phyloP scores from a whole-genome alignment of 2,113 vertebrate species.

The Rhinogobius similis region DNA sequence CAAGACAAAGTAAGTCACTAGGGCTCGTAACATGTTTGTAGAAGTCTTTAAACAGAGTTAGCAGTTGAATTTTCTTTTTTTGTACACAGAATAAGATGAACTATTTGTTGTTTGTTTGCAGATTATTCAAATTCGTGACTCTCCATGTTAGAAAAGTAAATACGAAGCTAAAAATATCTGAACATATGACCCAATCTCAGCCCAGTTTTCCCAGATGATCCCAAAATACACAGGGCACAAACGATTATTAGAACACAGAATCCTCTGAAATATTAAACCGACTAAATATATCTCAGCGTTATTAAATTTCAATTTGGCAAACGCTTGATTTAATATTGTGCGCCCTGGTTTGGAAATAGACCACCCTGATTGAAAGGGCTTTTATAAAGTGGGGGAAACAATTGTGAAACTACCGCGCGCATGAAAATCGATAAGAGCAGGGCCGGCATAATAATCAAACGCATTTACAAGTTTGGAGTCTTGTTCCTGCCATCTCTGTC shows the following conservation, averaged over 20 bases:
- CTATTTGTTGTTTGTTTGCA: too few relatives aligned
- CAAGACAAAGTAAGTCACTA: too few relatives aligned
- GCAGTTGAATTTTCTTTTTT: too few relatives aligned
- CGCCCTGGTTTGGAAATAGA: constrained; percentile 2
- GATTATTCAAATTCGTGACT: too few relatives aligned
- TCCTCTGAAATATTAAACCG: constrained; percentile 2
- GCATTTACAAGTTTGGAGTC: constrained; percentile 28
- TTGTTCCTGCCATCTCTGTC: constrained; percentile 28
- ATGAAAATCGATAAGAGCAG: constrained; percentile 35
- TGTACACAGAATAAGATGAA: too few relatives aligned
- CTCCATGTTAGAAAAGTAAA: background rate
- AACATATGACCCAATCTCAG: background rate
- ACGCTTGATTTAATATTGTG: constrained; percentile 11
- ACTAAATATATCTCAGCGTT: constrained; percentile 2
- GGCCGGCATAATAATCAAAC: constrained; percentile 22
- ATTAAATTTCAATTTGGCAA: background rate
- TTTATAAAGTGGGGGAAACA: background rate
- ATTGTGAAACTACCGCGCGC: constrained; percentile 20
- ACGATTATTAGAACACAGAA: background rate
- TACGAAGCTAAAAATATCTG: background rate
- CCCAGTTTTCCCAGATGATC: background rate
- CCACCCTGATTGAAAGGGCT: constrained; percentile 15
- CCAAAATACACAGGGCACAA: background rate
- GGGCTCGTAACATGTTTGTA: too few relatives aligned
- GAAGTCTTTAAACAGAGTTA: too few relatives aligned